Percentiles rank a stretch among this genome's conserved stretches.
Conservation (phyloP, 2,113 vertebrate genomes). For the Camelus dromedarius region DNA sequence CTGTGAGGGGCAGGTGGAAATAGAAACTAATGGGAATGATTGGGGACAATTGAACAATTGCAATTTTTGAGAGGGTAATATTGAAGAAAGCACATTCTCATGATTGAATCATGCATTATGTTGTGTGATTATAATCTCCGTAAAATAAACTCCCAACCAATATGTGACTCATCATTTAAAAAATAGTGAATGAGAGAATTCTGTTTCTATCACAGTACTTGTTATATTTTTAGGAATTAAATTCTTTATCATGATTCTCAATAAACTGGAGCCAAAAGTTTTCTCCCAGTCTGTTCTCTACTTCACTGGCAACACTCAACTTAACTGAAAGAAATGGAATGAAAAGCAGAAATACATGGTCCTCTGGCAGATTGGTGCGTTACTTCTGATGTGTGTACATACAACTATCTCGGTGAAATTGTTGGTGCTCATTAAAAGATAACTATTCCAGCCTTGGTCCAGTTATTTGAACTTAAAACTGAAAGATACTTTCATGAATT, state of each 20-base stretch:
- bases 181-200: constrained; percentile 24
- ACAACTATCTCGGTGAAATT: not conserved
- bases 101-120: constrained; percentile 57
- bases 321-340: not conserved
- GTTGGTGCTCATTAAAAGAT: not conserved
- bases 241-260: not conserved
- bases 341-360: not conserved
- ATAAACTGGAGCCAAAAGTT: not conserved
- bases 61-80: constrained; percentile 44
- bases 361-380: not conserved
- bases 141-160: constrained; percentile 31
- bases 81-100: constrained; percentile 21
- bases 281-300: not conserved
- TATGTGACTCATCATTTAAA: constrained; percentile 57
- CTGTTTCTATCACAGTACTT: not conserved
- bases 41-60: constrained; percentile 43
- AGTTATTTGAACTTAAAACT: constrained; percentile 12
- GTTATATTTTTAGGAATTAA: not conserved
- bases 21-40: constrained; percentile 7
- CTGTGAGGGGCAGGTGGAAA: not conserved
- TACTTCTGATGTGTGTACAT: not conserved
- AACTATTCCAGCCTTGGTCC: not conserved
- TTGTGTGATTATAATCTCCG: constrained; percentile 56
- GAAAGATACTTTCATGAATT: not conserved
- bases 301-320: not conserved